Evolutionary conservation across 1,140 invertebrate genomes (phyloP).

Genomic region (Polypedilum vanderplanki): DNA sequence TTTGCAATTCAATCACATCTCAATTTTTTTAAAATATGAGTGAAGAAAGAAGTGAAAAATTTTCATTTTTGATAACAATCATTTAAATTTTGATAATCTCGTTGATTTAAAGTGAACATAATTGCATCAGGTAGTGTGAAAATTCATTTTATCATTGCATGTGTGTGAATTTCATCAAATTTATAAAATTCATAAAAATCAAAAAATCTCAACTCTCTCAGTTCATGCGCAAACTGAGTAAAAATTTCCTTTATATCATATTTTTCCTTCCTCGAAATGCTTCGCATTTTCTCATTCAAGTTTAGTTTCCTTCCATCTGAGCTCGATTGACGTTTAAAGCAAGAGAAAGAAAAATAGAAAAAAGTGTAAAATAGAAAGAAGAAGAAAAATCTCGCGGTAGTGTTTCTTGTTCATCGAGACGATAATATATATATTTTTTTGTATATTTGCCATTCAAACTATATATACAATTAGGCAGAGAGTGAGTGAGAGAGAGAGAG

Average conservation of each 20-base stretch:
- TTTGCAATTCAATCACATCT: not conserved
- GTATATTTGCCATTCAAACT: conserved; percentile 2
- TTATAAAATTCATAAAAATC: not conserved
- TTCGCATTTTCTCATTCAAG: not conserved
- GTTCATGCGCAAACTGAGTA: conserved; percentile 20
- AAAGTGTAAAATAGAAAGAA: not conserved
- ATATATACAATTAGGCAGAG: conserved; percentile 17
- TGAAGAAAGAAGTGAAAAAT: conserved; percentile 25
- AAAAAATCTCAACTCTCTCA: conserved; percentile 8
- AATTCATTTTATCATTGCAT: not conserved
- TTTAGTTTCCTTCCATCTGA: conserved; percentile 22
- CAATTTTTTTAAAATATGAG: conserved; percentile 23
- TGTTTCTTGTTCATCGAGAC: conserved; percentile 14
- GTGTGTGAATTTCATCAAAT: not conserved
- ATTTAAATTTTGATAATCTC: conserved; percentile 1
- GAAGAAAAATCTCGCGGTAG: conserved; percentile 7
- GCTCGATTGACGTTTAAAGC: not conserved
- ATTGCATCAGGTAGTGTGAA: conserved; percentile 21
- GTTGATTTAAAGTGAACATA: not conserved
- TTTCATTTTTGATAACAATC: conserved; percentile 19
- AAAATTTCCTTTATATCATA: conserved; percentile 1
- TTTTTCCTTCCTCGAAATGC: not conserved
- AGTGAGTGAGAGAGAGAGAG: too few species aligned
- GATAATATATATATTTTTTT: not conserved
- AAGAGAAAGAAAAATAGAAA: not conserved